These are phyloP conservation scores for Hapalemur alaotrensis DNA, from an alignment of 2,797 vertebrate genomes.

Conservation along the genomic window DNA sequence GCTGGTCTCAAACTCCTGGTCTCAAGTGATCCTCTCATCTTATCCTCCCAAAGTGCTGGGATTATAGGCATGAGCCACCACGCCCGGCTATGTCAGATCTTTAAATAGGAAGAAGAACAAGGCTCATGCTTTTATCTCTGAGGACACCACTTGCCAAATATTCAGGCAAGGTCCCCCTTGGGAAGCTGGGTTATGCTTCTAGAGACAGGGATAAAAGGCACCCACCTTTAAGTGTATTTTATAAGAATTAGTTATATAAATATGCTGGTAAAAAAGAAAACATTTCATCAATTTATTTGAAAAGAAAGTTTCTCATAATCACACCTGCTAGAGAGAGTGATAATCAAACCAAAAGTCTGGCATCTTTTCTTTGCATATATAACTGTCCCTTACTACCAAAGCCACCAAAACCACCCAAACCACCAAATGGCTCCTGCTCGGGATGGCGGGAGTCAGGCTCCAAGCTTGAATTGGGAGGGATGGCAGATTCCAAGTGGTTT, in stretches of 20 bases:
- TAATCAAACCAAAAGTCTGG: background rate
- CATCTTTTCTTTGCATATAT: background rate
- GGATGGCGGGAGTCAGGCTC: background rate
- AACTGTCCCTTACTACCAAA: background rate
- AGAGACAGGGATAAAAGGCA: background rate
- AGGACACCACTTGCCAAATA: background rate
- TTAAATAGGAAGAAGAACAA: no score
- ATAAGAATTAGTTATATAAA: background rate
- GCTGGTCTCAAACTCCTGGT: background rate
- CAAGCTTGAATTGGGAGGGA: background rate
- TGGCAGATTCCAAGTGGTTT: background rate
- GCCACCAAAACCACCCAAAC: no score
- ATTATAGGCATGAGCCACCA: background rate
- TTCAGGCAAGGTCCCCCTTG: background rate
- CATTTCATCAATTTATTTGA: background rate
- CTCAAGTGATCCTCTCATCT: background rate
- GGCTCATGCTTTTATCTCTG: rapidly evolving
- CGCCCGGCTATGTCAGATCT: background rate
- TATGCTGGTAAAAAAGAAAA: background rate
- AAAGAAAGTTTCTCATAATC: background rate
- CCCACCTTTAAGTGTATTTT: background rate
- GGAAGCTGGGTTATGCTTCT: background rate
- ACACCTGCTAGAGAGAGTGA: background rate
- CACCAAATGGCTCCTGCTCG: background rate
- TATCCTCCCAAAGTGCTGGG: background rate